Conservation (phyloP, 2,797 vertebrate species). For the Periophthalmus magnuspinnatus region DNA sequence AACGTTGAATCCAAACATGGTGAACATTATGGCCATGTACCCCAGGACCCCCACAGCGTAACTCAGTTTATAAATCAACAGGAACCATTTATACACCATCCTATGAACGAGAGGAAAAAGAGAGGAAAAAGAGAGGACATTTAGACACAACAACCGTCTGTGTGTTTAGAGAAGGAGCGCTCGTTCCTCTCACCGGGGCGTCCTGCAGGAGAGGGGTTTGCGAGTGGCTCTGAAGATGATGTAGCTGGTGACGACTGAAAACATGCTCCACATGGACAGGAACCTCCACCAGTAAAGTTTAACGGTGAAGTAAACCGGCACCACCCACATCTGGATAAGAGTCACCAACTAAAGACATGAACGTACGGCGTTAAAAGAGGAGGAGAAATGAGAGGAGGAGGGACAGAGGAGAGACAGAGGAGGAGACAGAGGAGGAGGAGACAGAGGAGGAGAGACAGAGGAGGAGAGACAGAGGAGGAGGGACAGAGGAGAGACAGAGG, state of each 20-base stretch:
- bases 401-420: too few relatives aligned
- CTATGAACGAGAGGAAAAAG: slow-evolving; percentile 36
- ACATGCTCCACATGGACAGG: slow-evolving; percentile 75
- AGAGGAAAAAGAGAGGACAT: background rate
- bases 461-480: too few relatives aligned
- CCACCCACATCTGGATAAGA: slow-evolving; percentile 77
- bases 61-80: slow-evolving; percentile 80
- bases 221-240: slow-evolving; percentile 77
- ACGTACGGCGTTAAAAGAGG: background rate
- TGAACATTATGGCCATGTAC: slow-evolving; percentile 80
- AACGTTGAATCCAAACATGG: slow-evolving; percentile 79
- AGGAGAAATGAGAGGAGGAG: too few relatives aligned
- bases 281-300: slow-evolving; percentile 79
- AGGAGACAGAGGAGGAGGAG: too few relatives aligned
- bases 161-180: background rate
- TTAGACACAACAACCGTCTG: too few relatives aligned
- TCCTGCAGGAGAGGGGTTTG: slow-evolving; percentile 73
- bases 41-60: slow-evolving; percentile 71
- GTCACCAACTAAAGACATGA: slow-evolving; percentile 68
- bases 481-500: too few relatives aligned
- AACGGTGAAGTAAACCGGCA: slow-evolving; percentile 78
- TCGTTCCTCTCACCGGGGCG: slow-evolving; percentile 47
- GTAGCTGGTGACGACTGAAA: slow-evolving; percentile 74
- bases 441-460: too few relatives aligned
- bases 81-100: slow-evolving; percentile 83